Conservation (phyloP, 2,113 vertebrate species). For the Brienomyrus brachyistius region DNA sequence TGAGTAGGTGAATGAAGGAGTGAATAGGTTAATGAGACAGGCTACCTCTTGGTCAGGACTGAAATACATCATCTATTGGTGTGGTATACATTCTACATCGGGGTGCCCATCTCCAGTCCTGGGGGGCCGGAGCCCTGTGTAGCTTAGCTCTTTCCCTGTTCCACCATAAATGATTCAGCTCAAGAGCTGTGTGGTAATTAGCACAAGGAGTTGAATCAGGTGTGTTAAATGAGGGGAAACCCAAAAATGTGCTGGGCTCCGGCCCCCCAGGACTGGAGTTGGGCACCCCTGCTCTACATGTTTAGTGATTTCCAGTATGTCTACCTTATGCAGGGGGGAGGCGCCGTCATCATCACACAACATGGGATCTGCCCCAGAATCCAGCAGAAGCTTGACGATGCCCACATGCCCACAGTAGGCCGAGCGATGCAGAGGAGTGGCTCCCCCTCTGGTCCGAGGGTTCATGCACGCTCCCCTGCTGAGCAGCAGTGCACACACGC, state of each 20-base stretch:
- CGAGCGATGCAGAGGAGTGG: conserved; percentile 78
- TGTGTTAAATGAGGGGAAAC: too few species aligned
- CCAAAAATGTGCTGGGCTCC: too few species aligned
- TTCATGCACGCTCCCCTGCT: conserved; percentile 53
- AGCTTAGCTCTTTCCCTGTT: too few species aligned
- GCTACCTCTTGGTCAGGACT: not conserved
- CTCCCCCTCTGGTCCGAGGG: conserved; percentile 73
- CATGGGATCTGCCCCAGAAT: conserved; percentile 60
- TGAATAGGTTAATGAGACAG: not conserved
- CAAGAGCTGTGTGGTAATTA: too few species aligned
- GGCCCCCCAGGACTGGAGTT: too few species aligned
- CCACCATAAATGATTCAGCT: too few species aligned
- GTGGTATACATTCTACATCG: not conserved
- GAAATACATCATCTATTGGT: not conserved
- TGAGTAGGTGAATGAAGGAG: not conserved
- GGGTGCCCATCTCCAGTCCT: too few species aligned
- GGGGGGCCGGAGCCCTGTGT: too few species aligned
- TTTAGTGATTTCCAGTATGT: not conserved
- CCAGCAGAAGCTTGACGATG: conserved; percentile 66
- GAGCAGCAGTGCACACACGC: conserved; percentile 63
- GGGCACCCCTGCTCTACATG: not conserved
- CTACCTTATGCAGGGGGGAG: conserved; percentile 79
- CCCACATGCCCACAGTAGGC: conserved; percentile 75
- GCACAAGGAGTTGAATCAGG: too few species aligned
- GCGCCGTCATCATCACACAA: conserved; percentile 66